phyloP scores from a whole-genome alignment of 92 coral and sea anemone genomes.

The Siderastrea radians region DNA sequence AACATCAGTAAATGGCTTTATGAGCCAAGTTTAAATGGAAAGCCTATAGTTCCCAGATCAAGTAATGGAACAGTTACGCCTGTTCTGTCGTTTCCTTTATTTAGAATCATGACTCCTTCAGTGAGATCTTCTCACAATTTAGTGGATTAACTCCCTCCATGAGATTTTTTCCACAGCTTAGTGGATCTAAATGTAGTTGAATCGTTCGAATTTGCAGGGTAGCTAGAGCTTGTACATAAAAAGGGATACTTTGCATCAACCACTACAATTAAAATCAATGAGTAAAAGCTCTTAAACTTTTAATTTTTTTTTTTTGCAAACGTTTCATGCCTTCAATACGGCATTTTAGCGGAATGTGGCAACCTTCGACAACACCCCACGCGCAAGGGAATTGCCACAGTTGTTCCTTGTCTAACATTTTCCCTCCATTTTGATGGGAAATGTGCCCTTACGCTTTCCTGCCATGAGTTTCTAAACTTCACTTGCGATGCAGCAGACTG shows the following conservation, averaged over 20 bases:
- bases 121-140: not conserved
- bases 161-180: not conserved
- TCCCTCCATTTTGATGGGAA: conserved; percentile 1
- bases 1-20: conserved; percentile 1
- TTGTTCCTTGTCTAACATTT: conserved; percentile 5
- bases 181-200: conserved; percentile 4
- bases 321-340: not conserved
- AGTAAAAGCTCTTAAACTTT: not conserved
- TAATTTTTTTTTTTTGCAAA: conserved; percentile 1
- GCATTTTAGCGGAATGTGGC: not conserved
- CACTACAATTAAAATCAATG: not conserved
- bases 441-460: not conserved
- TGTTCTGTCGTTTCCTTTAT: not conserved
- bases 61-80: not conserved
- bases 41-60: not conserved
- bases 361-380: not conserved
- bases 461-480: not conserved
- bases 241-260: conserved; percentile 2
- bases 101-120: not conserved
- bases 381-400: conserved; percentile 7
- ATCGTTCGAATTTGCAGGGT: not conserved
- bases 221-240: not conserved
- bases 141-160: not conserved
- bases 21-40: not conserved
- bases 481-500: not conserved